Conservation (phyloP, 2,888 invertebrate species). For the Acheta domesticus region DNA sequence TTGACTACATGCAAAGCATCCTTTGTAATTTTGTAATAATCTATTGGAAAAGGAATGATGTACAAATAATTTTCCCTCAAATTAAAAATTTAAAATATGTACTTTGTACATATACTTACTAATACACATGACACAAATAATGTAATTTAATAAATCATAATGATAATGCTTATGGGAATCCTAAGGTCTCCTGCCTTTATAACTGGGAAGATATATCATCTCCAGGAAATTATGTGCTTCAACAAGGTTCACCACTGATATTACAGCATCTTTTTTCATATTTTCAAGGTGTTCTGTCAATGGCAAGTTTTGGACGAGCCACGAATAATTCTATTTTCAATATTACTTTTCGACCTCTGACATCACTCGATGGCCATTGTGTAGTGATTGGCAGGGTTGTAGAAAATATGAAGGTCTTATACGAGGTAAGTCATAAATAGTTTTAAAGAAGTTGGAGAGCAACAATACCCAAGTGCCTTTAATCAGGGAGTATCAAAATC, state of each 20-base stretch:
- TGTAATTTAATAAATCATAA: too few species aligned
- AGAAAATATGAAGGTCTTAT: slow-evolving; percentile 44
- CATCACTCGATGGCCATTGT: slow-evolving; percentile 53
- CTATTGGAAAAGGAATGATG: not conserved
- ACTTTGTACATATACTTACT: too few species aligned
- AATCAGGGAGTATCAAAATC: not conserved
- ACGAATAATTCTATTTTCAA: slow-evolving; percentile 57
- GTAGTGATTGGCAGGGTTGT: slow-evolving; percentile 57
- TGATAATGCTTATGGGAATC: too few species aligned
- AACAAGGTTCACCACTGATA: too few species aligned
- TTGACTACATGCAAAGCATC: too few species aligned
- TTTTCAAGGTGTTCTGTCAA: slow-evolving; percentile 51
- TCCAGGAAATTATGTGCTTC: too few species aligned
- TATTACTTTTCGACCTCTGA: slow-evolving; percentile 55
- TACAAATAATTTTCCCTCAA: too few species aligned
- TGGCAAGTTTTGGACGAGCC: slow-evolving; percentile 49
- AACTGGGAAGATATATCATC: too few species aligned
- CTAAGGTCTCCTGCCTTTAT: too few species aligned
- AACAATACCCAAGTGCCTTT: not conserved
- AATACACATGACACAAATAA: too few species aligned
- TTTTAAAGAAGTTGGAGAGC: not conserved
- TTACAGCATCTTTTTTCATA: not conserved
- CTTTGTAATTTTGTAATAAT: not conserved
- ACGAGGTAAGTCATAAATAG: slow-evolving; percentile 28
- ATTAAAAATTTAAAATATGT: too few species aligned